These are phyloP conservation scores for Ips typographus DNA, from an alignment of 1,140 invertebrate species.

Conservation along the genomic window DNA sequence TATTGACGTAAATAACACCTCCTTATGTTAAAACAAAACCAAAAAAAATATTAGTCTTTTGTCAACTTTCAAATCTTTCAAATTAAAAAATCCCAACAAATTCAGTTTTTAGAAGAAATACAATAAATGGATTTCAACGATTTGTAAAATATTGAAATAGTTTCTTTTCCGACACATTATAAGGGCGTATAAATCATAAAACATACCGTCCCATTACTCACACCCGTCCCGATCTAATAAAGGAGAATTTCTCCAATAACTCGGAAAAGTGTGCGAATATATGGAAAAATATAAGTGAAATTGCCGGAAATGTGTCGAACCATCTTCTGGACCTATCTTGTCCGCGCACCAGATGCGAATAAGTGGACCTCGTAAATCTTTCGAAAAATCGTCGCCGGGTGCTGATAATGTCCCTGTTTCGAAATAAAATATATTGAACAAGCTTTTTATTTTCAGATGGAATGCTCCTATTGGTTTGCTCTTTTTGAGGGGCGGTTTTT, in stretches of 20 bases:
- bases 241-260: conserved; percentile 21
- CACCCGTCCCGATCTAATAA: conserved; percentile 21
- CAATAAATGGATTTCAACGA: no score
- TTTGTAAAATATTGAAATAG: no score
- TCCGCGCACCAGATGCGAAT: conserved; percentile 15
- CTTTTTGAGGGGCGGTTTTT: no score
- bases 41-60: no score
- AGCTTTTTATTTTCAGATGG: conserved; percentile 3
- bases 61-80: no score
- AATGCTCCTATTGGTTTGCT: neutral
- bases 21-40: no score
- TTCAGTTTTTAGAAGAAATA: no score
- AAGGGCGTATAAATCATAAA: conserved; percentile 17
- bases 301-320: conserved; percentile 17
- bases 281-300: conserved; percentile 22
- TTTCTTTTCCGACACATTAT: no score
- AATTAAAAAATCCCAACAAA: no score
- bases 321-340: conserved; percentile 25
- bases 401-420: conserved; percentile 24
- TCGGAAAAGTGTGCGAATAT: conserved; percentile 20
- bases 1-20: no score
- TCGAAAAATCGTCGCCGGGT: conserved; percentile 14
- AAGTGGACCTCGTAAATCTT: conserved; percentile 20
- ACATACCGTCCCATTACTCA: conserved; percentile 17
- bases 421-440: conserved; percentile 22